Evolutionary conservation across 2,113 vertebrate species (phyloP).

Genomic region (Dicaeum eximium): DNA sequence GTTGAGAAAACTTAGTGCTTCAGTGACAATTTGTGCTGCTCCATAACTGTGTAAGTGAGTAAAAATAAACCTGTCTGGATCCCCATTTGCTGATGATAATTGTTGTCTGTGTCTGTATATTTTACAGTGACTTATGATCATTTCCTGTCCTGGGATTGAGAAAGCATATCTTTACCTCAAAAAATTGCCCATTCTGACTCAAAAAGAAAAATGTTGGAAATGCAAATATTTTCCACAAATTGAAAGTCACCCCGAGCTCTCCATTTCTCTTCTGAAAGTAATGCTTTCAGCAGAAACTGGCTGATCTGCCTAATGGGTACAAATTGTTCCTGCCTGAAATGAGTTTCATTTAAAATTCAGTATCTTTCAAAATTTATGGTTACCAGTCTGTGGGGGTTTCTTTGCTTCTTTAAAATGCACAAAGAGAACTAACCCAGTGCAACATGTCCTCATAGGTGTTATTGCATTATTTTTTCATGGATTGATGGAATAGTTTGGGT

Average conservation of each 20-base stretch:
- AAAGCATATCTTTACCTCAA: not conserved
- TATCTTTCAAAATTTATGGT: conserved; percentile 35
- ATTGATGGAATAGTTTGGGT: not conserved
- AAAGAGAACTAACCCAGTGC: not conserved
- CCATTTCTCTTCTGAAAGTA: conserved; percentile 22
- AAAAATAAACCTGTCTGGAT: not conserved
- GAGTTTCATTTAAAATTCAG: conserved; percentile 48
- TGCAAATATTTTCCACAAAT: conserved; percentile 34
- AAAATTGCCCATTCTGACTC: conserved; percentile 2
- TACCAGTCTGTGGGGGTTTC: not conserved
- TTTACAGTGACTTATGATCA: not conserved
- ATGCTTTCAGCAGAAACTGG: not conserved
- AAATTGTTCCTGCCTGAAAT: conserved; percentile 34
- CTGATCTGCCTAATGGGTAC: conserved; percentile 36
- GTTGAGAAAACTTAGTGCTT: not conserved
- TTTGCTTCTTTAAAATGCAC: not conserved
- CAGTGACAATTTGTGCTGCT: not conserved
- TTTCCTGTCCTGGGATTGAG: not conserved
- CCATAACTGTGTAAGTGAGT: not conserved
- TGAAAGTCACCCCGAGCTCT: not conserved
- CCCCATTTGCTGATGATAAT: not conserved
- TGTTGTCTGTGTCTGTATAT: not conserved
- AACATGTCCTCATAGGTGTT: not conserved
- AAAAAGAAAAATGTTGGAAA: conserved; percentile 22
- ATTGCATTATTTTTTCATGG: not conserved